Base-by-base conservation (phyloP, 92 coral and sea anemone species). In the Virgularia gustaviana region DNA sequence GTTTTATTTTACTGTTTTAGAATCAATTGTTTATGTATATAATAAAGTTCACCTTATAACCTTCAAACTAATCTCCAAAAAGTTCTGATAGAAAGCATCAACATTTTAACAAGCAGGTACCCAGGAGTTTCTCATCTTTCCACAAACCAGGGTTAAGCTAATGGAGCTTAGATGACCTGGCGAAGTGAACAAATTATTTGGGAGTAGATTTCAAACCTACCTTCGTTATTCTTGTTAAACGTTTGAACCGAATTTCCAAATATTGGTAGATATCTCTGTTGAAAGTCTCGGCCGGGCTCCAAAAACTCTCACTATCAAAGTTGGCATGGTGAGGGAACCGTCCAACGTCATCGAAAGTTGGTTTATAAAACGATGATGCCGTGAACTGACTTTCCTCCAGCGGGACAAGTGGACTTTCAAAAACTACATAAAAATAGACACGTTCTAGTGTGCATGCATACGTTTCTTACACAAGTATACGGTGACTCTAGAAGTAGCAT, bases 381-480 rank as follows among this genome's bases (percentile, higher is more conserved):
- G 56, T 41, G 9, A 65, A 65, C 30, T 42, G 51, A 65, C 72
- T 65, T 65, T 65, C 72, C 20, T 43, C 9, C 9, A 65, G 68
- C 28, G 45, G 12, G 11, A 2, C 68, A 6, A 18, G 2, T 15
- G 22, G 5, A 31, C 41, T 44, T 36, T 61, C 44, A 33, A 44
- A 31, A 23, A 18, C 68, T 19, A 22, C 6, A 34, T 4, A 47
- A 10, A 47, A 16, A 3, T 13, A 47, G 55, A 55, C 30, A 2
- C 7, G 12, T 3, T 53, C 4, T 23, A 22, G 10, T 4, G 4
- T 53, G 35, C 62, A 2, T 2, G 22, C 32, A 27, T 5, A 2
- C 9, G 22, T 0, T 4, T 9, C 10, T 20, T 19, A 19, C 7
- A n/a, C n/a, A n/a, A n/a, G n/a, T n/a, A n/a, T n/a, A n/a, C n/a